Percentiles rank a stretch among this genome's conserved stretches.
Evolutionary conservation across 2,113 vertebrate species (phyloP).

Genomic region (Nothobranchius furzeri): DNA sequence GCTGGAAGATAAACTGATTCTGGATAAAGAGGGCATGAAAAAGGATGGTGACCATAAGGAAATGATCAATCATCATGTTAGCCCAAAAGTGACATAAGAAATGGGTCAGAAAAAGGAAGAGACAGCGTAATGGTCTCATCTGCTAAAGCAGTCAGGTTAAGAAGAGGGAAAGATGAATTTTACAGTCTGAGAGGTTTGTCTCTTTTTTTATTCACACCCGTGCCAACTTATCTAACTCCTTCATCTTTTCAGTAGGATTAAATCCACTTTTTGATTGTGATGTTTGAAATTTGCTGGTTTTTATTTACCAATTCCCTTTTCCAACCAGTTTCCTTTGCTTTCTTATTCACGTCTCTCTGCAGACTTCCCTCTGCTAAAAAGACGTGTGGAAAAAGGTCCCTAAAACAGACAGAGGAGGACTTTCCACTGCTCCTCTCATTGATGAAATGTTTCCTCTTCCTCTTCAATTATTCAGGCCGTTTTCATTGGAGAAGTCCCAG

Average conservation of each 20-base stretch:
- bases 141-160: neutral
- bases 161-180: constrained; percentile 15
- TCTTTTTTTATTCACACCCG: neutral
- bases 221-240: neutral
- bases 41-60: neutral
- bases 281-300: constrained; percentile 1
- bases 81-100: neutral
- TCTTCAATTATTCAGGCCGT: constrained; percentile 79
- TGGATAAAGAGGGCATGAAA: neutral
- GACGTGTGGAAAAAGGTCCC: constrained; percentile 6
- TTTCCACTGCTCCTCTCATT: constrained; percentile 73
- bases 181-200: constrained; percentile 15
- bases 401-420: constrained; percentile 37
- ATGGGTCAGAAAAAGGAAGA: no score
- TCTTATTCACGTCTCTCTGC: neutral
- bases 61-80: neutral
- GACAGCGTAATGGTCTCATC: neutral
- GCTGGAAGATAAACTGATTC: neutral
- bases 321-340: constrained; percentile 8
- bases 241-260: neutral
- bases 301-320: constrained; percentile 15
- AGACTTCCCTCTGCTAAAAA: constrained; percentile 16
- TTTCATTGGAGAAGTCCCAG: constrained; percentile 81
- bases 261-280: neutral
- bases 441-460: constrained; percentile 81